These are phyloP conservation scores for Neuroterus valhalla DNA, from an alignment of 1,140 invertebrate genomes.

Conservation along the genomic window DNA sequence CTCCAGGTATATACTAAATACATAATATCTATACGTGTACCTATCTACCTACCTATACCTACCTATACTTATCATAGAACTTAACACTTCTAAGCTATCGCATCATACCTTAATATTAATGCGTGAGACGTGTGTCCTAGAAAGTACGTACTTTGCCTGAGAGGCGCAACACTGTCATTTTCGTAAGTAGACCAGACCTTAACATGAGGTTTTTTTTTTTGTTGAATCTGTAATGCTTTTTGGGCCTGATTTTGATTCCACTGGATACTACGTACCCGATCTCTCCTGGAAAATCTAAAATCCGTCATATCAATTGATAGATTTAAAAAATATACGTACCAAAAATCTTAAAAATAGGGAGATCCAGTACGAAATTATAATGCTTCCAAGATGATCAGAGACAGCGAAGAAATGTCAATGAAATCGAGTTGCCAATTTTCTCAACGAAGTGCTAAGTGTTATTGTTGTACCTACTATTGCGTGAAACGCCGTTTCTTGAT, in stretches of 20 bases:
- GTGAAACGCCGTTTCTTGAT: slow-evolving; percentile 57
- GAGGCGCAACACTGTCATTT: slow-evolving; percentile 73
- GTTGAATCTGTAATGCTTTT: slow-evolving; percentile 60
- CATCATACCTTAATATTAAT: slow-evolving; percentile 72
- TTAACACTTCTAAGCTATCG: slow-evolving; percentile 72
- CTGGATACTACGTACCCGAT: slow-evolving; percentile 32
- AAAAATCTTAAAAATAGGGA: background rate
- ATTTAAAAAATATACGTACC: too few relatives aligned
- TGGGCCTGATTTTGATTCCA: slow-evolving; percentile 68
- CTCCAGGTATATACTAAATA: slow-evolving; percentile 70
- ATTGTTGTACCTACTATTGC: slow-evolving; percentile 55
- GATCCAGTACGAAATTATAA: background rate
- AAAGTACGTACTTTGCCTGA: slow-evolving; percentile 72
- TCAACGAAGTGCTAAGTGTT: slow-evolving; percentile 44
- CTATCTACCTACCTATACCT: slow-evolving; percentile 60
- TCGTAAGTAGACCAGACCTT: slow-evolving; percentile 74
- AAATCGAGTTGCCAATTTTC: slow-evolving; percentile 2
- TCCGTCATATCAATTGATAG: too few relatives aligned
- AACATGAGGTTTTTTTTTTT: slow-evolving; percentile 61
- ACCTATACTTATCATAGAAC: slow-evolving; percentile 69
- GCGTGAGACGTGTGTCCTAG: slow-evolving; percentile 73
- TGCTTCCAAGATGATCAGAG: background rate
- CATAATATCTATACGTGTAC: slow-evolving; percentile 65
- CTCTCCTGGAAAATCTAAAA: background rate
- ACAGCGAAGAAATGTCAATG: slow-evolving; percentile 24